These are phyloP conservation scores for Leucopternis melanops DNA, from an alignment of 2,113 vertebrate species.

Conservation along the genomic window DNA sequence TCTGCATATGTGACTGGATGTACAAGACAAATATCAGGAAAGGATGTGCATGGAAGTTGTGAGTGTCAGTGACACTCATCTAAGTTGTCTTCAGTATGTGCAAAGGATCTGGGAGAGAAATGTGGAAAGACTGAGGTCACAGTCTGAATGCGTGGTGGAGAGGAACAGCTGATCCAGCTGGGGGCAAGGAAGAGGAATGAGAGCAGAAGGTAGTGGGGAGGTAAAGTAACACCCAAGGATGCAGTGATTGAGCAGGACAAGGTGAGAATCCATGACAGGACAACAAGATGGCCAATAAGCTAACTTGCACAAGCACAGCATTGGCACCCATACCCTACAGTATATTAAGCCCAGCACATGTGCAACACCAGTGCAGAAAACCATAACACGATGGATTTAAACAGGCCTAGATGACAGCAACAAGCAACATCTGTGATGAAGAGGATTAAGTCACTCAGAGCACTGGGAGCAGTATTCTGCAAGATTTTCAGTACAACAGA, in stretches of 20 bases:
- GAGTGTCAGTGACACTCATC: rapidly evolving
- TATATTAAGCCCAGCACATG: rapidly evolving
- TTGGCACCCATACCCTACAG: not conserved
- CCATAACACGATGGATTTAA: not conserved
- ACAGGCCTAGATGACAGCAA: not conserved
- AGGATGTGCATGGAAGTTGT: not conserved
- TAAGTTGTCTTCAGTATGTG: not conserved
- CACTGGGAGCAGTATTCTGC: not conserved
- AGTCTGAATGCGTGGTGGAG: not conserved
- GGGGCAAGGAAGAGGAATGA: not conserved
- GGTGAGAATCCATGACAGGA: not conserved
- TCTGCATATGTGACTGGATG: not conserved
- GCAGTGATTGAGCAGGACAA: not conserved
- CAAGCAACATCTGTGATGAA: not conserved
- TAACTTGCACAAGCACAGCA: not conserved
- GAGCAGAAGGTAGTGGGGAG: not conserved
- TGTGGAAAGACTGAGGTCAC: not conserved
- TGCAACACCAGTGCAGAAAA: not conserved
- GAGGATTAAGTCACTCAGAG: not conserved
- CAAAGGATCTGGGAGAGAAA: not conserved
- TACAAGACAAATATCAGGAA: not conserved
- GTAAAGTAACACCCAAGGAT: not conserved
- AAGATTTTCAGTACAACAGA: not conserved
- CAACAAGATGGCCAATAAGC: not conserved
- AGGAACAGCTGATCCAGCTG: not conserved